These are phyloP conservation scores for Drosophila meridiana DNA, from an alignment of 2,888 invertebrate species.

Conservation along the genomic window DNA sequence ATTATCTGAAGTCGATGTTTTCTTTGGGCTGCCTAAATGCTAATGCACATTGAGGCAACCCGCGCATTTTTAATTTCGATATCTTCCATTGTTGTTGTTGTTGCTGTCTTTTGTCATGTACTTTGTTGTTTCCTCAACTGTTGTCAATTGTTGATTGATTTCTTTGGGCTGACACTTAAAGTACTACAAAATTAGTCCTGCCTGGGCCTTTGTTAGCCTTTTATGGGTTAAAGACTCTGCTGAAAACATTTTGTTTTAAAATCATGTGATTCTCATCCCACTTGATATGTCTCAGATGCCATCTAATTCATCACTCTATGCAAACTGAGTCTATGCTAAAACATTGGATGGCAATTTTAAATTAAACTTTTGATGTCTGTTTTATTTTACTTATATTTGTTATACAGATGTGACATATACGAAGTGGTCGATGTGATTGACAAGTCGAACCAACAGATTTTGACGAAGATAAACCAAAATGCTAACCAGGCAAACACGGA, in stretches of 20 bases:
- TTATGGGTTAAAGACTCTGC: slow-evolving; percentile 40
- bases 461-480: background rate
- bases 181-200: slow-evolving; percentile 59
- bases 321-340: background rate
- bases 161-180: slow-evolving; percentile 62
- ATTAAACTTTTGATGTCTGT: background rate
- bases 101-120: slow-evolving; percentile 30
- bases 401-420: background rate
- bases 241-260: slow-evolving; percentile 39
- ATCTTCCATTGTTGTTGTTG: slow-evolving; percentile 17
- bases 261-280: slow-evolving; percentile 23
- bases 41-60: slow-evolving; percentile 54
- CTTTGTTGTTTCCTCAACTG: slow-evolving; percentile 50
- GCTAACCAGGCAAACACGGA: background rate
- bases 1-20: slow-evolving; percentile 46
- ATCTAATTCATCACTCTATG: background rate
- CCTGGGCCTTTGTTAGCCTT: slow-evolving; percentile 24
- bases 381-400: too few species aligned
- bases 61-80: slow-evolving; percentile 43
- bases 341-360: background rate
- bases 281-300: background rate
- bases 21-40: slow-evolving; percentile 26
- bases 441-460: background rate
- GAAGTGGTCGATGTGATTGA: background rate
- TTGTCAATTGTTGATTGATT: slow-evolving; percentile 75